These are phyloP conservation scores for Cochlearius cochlearius DNA, from an alignment of 2,113 vertebrate genomes.

Conservation along the genomic window DNA sequence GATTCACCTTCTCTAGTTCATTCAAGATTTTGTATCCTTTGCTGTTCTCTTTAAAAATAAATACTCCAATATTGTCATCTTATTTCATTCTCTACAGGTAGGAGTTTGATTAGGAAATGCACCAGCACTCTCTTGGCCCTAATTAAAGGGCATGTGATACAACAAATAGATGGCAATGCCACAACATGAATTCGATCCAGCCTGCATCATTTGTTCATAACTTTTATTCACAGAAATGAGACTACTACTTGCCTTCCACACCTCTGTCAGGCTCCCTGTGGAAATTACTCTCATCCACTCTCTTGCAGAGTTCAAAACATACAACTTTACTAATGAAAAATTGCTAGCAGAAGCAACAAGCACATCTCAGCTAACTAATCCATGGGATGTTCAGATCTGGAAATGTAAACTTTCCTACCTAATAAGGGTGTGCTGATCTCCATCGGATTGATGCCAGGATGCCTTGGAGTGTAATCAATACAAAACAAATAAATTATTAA, in stretches of 20 bases:
- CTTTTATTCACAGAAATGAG: constrained; percentile 18
- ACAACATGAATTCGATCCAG: background rate
- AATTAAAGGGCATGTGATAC: constrained; percentile 23
- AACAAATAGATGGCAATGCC: background rate
- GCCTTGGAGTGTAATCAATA: constrained; percentile 62
- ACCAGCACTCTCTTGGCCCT: constrained; percentile 30
- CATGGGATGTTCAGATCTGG: constrained; percentile 13
- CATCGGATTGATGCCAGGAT: constrained; percentile 39
- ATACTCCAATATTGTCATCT: background rate
- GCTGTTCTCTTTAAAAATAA: constrained; percentile 15
- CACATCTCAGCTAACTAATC: constrained; percentile 46
- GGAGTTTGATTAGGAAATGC: constrained; percentile 21
- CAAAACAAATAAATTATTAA: constrained; percentile 73
- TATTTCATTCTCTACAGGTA: background rate
- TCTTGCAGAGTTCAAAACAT: background rate
- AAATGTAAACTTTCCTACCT: constrained; percentile 56
- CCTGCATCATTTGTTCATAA: constrained; percentile 9
- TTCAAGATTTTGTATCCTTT: background rate
- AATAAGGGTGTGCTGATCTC: constrained; percentile 52
- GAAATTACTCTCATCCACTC: background rate
- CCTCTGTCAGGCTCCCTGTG: background rate
- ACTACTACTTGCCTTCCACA: background rate
- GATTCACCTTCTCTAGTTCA: background rate
- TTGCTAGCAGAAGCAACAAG: constrained; percentile 42
- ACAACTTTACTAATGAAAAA: constrained; percentile 7